A percentile compares a stretch with the other conserved stretches of the same genome.
Evolutionary conservation across 2,113 vertebrate genomes (phyloP).

Genomic region (Acrocephalus kingi): DNA sequence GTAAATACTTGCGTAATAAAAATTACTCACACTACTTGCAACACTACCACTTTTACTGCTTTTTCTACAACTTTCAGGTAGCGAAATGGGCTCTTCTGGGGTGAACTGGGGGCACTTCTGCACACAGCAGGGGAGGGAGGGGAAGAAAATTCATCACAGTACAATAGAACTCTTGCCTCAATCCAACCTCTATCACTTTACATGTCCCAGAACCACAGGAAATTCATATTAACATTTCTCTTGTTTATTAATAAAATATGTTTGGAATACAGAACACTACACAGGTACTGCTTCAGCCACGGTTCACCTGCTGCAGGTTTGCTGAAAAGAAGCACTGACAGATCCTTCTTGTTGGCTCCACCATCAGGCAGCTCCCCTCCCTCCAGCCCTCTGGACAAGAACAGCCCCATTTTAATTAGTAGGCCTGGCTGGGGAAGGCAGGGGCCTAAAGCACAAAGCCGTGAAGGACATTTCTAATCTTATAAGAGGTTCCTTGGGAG

Average conservation of each 20-base stretch:
- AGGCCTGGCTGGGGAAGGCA: not conserved
- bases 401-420: conserved; percentile 26
- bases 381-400: not conserved
- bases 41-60: not conserved
- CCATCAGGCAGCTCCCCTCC: not conserved
- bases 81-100: not conserved
- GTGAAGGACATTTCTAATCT: conserved; percentile 26
- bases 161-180: accelerated
- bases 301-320: not conserved
- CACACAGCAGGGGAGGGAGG: not conserved
- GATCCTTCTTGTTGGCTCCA: not conserved
- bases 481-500: not conserved
- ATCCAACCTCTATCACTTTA: not conserved
- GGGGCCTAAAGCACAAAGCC: conserved; percentile 14
- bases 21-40: not conserved
- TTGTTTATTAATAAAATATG: not conserved
- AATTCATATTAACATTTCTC: not conserved
- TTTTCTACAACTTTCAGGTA: not conserved
- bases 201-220: not conserved
- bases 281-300: not conserved
- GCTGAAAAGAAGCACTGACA: not conserved
- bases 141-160: not conserved
- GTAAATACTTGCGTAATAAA: not conserved
- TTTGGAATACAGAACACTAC: not conserved
- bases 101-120: not conserved